Evolutionary conservation across 2,113 vertebrate genomes (phyloP), one percentile per base, ranked within the genome.

Genomic region (Tachuris rubrigastra): DNA sequence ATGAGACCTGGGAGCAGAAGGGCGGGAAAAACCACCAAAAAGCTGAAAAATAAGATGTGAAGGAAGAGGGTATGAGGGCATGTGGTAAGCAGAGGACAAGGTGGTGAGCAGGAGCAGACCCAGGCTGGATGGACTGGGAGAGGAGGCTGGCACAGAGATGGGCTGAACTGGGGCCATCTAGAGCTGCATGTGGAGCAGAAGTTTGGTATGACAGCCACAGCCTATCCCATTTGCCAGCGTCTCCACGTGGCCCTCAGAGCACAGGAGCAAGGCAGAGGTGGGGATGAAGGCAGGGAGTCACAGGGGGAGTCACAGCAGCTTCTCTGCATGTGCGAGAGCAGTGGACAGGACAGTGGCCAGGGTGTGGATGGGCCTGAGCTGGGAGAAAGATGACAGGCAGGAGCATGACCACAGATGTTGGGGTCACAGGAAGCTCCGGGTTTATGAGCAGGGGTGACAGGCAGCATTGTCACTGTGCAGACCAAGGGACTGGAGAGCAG

Each of bases 331-430:
- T 2, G 1, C 11, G 14, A 31, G 55, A 41, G 55, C 69, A 14
- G 22, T 1, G 9, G 35, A 42, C 2, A 4, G 20, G 39, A 60
- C 21, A 16, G 41, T 3, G 12, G 12, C 33, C 0, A 0, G 14
- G 77, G 14, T 5, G 41, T 22, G 59, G 35, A 42, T 2, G 21
- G 14, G 24, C 22, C 81, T 71, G 82, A 58, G 66, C 14, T 71
- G 3, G 27, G 14, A 69, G 52, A 41, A 50, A 42, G 33, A n/a
- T 76, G 53, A n/a, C 58, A 11, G 59, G 71, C 50, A 31, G 42
- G 7, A 12, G 44, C 14, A 22, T 53, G 80, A 16, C 5, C 6
- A 10, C 0, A 27, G 14, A 17, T 46, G 25, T 2, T 17, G 46
- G 85, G 30, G 16, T 93, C 44, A 10, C 21, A 12, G 14, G 37